Conservation (phyloP, 2,113 vertebrate species). For the Pardalotus punctatus region DNA sequence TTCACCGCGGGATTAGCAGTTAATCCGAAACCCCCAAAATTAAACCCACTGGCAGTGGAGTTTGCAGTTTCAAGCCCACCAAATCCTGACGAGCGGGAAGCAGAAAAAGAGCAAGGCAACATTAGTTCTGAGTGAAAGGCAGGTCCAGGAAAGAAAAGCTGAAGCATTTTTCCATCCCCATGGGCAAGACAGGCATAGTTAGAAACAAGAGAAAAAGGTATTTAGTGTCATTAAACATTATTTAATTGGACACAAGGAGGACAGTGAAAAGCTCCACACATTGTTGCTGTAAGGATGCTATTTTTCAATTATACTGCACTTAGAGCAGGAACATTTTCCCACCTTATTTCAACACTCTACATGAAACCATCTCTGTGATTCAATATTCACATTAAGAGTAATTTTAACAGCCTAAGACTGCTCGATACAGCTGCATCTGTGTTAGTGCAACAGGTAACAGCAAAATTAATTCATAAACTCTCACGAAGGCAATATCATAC, state of each 20-base stretch:
- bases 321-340: neutral
- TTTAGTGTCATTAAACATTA: neutral
- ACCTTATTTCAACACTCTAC: neutral
- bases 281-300: neutral
- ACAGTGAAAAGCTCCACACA: neutral
- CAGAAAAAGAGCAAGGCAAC: conserved; percentile 75
- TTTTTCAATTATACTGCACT: neutral
- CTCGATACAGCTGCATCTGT: fast-evolving
- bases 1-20: conserved; percentile 91
- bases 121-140: conserved; percentile 58
- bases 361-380: neutral
- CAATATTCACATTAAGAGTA: neutral
- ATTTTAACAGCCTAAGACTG: neutral
- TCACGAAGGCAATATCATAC: neutral
- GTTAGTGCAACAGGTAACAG: fast-evolving
- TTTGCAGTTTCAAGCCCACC: conserved; percentile 94
- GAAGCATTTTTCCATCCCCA: neutral
- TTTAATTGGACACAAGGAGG: neutral
- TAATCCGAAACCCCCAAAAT: conserved; percentile 98
- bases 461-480: neutral
- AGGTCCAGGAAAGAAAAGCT: neutral
- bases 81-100: conserved; percentile 88
- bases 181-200: neutral
- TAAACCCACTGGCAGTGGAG: conserved; percentile 94
- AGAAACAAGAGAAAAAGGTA: neutral